These are phyloP conservation scores for Trichomalopsis sarcophagae DNA, from an alignment of 1,140 invertebrate genomes.

Conservation along the genomic window DNA sequence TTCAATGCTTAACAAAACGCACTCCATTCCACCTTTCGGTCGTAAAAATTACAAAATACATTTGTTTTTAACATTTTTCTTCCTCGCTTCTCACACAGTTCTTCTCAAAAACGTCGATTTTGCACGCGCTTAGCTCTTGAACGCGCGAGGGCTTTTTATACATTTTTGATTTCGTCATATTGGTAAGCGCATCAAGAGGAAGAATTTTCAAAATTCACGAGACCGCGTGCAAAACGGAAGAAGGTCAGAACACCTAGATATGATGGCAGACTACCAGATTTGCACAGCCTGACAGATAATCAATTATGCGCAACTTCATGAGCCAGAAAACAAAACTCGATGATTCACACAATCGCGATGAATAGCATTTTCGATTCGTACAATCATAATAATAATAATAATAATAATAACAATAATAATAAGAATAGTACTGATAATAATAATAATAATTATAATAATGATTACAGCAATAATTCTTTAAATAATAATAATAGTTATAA, in stretches of 20 bases:
- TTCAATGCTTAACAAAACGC: slow-evolving; percentile 69
- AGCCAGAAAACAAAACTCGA: slow-evolving; percentile 51
- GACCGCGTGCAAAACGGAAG: slow-evolving; percentile 25
- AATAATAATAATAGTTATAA: slow-evolving; percentile 9
- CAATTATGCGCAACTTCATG: slow-evolving; percentile 63
- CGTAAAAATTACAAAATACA: slow-evolving; percentile 62
- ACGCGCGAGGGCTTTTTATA: slow-evolving; percentile 19
- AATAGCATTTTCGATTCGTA: slow-evolving; percentile 17
- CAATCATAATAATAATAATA: slow-evolving; percentile 25
- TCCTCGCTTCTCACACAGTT: slow-evolving; percentile 37
- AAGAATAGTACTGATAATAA: background rate
- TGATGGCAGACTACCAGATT: slow-evolving; percentile 71
- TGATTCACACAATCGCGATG: slow-evolving; percentile 26
- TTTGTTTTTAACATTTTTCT: slow-evolving; percentile 56
- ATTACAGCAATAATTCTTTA: background rate
- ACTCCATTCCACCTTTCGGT: slow-evolving; percentile 52
- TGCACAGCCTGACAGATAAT: slow-evolving; percentile 73
- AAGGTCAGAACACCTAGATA: slow-evolving; percentile 57
- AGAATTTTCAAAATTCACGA: slow-evolving; percentile 21
- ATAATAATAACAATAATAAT: slow-evolving; percentile 17
- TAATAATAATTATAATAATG: slow-evolving; percentile 5
- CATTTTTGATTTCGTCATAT: background rate
- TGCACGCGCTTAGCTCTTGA: slow-evolving; percentile 15
- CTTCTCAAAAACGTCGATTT: slow-evolving; percentile 4
- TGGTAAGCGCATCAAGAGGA: background rate